phyloP scores from a whole-genome alignment of 2,888 invertebrate genomes.

The Eristalinus sepulchralis region DNA sequence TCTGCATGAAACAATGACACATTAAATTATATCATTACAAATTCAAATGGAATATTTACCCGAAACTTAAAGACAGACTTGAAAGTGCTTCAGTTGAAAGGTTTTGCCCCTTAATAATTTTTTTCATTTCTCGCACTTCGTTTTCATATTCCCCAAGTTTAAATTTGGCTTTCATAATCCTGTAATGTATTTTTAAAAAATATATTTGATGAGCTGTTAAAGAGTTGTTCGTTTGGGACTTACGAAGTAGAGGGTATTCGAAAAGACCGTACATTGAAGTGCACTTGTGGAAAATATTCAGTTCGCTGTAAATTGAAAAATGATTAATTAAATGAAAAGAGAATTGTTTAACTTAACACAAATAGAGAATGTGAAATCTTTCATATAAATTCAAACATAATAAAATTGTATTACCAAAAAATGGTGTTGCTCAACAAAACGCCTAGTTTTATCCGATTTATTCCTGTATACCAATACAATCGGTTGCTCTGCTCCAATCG shows the following conservation, averaged over 20 bases:
- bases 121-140: neutral
- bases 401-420: slow-evolving; percentile 77
- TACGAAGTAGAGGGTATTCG: slow-evolving; percentile 34
- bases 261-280: slow-evolving; percentile 28
- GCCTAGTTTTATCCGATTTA: slow-evolving; percentile 59
- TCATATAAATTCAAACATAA: neutral
- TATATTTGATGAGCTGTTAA: neutral
- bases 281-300: slow-evolving; percentile 46
- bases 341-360: too few relatives aligned
- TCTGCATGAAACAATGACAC: slow-evolving; percentile 44
- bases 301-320: slow-evolving; percentile 42
- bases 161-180: neutral
- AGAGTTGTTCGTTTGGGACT: neutral
- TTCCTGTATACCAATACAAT: slow-evolving; percentile 75
- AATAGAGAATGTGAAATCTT: neutral
- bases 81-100: neutral
- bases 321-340: too few relatives aligned
- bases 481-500: slow-evolving; percentile 76
- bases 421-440: slow-evolving; percentile 78
- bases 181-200: neutral
- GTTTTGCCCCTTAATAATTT: neutral
- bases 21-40: neutral
- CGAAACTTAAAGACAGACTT: neutral
- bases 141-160: neutral
- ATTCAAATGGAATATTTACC: neutral